A percentile compares a stretch with the other conserved stretches of the same genome.
Evolutionary conservation across 2,888 invertebrate genomes (phyloP).

Genomic region (Pycnomerus fuliginosus): DNA sequence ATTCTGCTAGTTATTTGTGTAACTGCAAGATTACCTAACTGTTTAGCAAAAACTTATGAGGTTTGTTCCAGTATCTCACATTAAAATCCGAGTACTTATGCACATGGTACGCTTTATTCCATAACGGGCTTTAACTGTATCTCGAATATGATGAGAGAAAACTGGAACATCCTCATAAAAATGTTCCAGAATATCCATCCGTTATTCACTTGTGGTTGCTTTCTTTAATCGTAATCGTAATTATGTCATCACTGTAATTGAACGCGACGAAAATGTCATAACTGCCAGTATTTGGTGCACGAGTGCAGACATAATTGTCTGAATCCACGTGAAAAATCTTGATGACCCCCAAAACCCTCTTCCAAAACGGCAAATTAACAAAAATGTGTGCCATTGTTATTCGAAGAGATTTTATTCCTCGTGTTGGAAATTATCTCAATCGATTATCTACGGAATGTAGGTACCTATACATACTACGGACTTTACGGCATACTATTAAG

Average conservation of each 20-base stretch:
- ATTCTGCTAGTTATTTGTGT: too few relatives aligned
- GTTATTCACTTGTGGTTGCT: constrained; percentile 20
- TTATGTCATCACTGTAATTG: constrained; percentile 5
- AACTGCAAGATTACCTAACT: too few relatives aligned
- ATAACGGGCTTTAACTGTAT: constrained; percentile 19
- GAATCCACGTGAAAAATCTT: constrained; percentile 11
- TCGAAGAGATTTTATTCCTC: too few relatives aligned
- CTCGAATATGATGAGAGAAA: constrained; percentile 13
- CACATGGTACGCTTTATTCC: constrained; percentile 4
- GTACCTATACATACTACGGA: too few relatives aligned
- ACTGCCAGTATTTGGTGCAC: constrained; percentile 15
- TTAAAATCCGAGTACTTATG: constrained; percentile 6
- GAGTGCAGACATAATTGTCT: constrained; percentile 13
- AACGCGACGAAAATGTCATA: constrained; percentile 4
- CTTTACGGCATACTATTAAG: too few relatives aligned
- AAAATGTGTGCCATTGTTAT: too few relatives aligned
- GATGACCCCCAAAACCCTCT: too few relatives aligned
- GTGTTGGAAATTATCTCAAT: too few relatives aligned
- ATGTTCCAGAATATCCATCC: constrained; percentile 11
- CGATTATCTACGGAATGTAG: too few relatives aligned
- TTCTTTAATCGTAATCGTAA: constrained; percentile 15
- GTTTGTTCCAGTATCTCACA: constrained; percentile 15
- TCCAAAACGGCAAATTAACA: too few relatives aligned
- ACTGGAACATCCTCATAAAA: constrained; percentile 17
- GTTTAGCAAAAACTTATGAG: too few relatives aligned